Conservation (phyloP, 2,888 invertebrate species). For the Drosophila prolongata region DNA sequence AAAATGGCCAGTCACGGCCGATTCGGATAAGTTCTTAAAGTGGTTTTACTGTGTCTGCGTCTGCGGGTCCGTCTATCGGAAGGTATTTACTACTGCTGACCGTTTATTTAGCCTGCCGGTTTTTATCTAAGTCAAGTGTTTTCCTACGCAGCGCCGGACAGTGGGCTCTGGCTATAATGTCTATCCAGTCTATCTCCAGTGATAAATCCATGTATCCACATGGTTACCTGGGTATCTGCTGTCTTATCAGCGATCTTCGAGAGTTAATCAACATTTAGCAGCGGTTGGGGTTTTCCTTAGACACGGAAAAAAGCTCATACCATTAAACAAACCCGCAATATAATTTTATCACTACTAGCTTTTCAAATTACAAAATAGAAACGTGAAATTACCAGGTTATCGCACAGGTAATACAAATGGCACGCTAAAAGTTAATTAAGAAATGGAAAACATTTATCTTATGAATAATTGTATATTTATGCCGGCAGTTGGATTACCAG, state of each 20-base stretch:
- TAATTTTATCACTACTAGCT: background rate
- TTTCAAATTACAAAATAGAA: background rate
- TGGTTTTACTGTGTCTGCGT: constrained; percentile 32
- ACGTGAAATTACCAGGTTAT: background rate
- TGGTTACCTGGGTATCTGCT: background rate
- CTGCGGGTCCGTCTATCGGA: constrained; percentile 25
- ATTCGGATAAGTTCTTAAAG: constrained; percentile 35
- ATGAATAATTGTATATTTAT: background rate
- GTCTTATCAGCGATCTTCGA: constrained; percentile 6
- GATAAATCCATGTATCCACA: constrained; percentile 10
- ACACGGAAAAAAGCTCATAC: background rate
- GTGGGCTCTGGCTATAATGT: background rate
- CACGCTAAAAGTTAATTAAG: background rate
- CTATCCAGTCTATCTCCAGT: background rate
- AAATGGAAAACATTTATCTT: background rate
- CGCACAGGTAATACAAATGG: background rate
- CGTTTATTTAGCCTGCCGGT: constrained; percentile 14
- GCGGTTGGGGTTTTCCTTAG: background rate
- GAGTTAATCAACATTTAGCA: background rate
- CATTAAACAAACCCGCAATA: background rate
- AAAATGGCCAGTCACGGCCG: constrained; percentile 30
- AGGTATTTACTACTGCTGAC: constrained; percentile 31
- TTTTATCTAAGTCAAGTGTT: constrained; percentile 18
- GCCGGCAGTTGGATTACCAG: background rate
- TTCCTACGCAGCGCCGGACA: background rate